Evolutionary conservation across 1,140 invertebrate genomes (phyloP), one percentile per base, ranked within the genome.

Genomic region (Sminthurides bifidus): DNA sequence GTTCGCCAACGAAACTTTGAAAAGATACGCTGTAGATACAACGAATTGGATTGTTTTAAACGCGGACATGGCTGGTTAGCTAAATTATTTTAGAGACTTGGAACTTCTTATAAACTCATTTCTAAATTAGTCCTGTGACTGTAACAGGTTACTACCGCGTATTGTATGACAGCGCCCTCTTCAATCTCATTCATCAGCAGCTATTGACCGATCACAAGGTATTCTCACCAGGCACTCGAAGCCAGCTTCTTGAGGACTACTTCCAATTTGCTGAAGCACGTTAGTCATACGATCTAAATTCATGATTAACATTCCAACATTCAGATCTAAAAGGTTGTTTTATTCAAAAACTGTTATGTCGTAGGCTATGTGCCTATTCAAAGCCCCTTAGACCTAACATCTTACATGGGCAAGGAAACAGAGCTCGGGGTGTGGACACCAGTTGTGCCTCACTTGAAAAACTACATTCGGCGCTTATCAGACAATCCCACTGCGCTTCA

Each of bases 171-270:
- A 65, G 73, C 29, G 68, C 71, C 4, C 89, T 90, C 66, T 89
- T 86, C 86, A 68, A 79, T 46, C 67, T 84, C 54, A 72, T 89
- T 6, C 80, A 79, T 0, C 69, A 77, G 5, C 77, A 87, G 53
- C 67, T 90, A 3, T 76, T 78, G 56, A 69, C 77, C 46, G 71
- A 72, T 17, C 62, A 66, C 3, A 68, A 78, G 43, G 69, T 71
- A 5, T 85, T 91, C 38, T 75, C 80, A 35, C 74, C 80, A 0
- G 78, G 82, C 26, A 93, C 92, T 68, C 71, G 89, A 59, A 89
- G 87, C 0, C 89, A 93, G 69, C 72, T 93, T 3, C 74, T 95
- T 1, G 85, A 93, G 66, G 90, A 94, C 68, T 55, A 55, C 24
- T 55, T 55, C 44, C 45, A 19, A 27, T 23, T 10, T 17, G 41